These are phyloP conservation scores for Neodiprion pinetum DNA, from an alignment of 1,140 invertebrate genomes.

Conservation along the genomic window DNA sequence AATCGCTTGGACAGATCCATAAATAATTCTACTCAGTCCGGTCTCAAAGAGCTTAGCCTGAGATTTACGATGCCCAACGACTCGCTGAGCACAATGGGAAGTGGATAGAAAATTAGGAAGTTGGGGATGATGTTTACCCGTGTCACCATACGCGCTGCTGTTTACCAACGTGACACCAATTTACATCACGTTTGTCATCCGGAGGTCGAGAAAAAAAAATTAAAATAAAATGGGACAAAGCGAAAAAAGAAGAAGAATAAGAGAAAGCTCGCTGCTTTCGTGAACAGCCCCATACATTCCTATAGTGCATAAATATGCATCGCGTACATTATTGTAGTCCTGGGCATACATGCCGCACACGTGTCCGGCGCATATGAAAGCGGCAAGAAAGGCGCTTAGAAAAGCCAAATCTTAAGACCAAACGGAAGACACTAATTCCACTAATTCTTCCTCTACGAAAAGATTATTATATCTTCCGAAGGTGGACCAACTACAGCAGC, in stretches of 20 bases:
- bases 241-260: no score
- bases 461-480: constrained; percentile 10
- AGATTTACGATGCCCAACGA: background rate
- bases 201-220: background rate
- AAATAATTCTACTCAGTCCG: background rate
- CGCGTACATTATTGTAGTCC: background rate
- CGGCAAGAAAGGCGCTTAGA: background rate
- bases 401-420: background rate
- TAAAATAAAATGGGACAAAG: no score
- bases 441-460: background rate
- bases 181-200: constrained; percentile 5
- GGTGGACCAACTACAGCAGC: background rate
- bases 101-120: constrained; percentile 1
- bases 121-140: constrained; percentile 2
- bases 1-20: background rate
- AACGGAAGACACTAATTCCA: constrained; percentile 13
- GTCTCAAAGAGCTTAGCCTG: constrained; percentile 1
- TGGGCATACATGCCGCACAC: background rate
- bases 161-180: background rate
- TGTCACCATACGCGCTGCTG: background rate
- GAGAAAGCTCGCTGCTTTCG: no score
- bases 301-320: constrained; percentile 4
- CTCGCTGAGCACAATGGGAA: background rate
- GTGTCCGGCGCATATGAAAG: background rate
- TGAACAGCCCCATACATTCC: no score